Evolutionary conservation across 1,140 invertebrate species (phyloP), one percentile per base, ranked within the genome.

Genomic region (Harpegnathos saltator): DNA sequence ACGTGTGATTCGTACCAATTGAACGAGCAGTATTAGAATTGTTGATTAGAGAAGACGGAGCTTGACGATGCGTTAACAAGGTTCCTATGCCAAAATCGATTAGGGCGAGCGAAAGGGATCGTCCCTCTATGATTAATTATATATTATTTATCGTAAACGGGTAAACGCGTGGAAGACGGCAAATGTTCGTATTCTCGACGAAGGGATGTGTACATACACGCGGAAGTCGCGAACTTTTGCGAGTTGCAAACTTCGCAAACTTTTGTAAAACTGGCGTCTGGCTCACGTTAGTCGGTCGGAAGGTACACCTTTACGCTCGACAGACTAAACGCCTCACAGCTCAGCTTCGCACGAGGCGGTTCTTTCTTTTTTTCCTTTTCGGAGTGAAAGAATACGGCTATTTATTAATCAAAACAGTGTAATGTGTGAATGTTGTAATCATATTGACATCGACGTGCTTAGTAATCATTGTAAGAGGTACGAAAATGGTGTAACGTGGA

Each of bases 21-120:
- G 85, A 86, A 82, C 61, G 62, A 89, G 81, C 87, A 89, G 87
- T 89, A 89, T 89, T 89, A 89, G 86, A 82, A 84, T 73, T 52
- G 59, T 88, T 77, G 50, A 75, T 71, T 86, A 77, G 50, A 84
- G 65, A 84, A 84, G 65, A 84, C 26, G 71, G 84, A 89, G 81
- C 74, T 81, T 62, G 75, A 83, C 62, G 26, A 88, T 85, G 80
- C 44, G 63, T 74, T 56, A 66, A 26, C 54, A 88, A 85, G 77
- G 87, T 89, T 89, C 87, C 87, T 89, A 89, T 88, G 83, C 86
- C 86, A 89, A 89, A 44, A 89, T 50, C 52, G 80, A 86, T 68
- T 74, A 58, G 48, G 24, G 75, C 71, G 61, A 50, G 58, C 54
- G 65, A 52, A 83, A 33, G 24, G n/a, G n/a, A n/a, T n/a, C 65